Percentiles rank a stretch among this genome's conserved stretches.
These are phyloP conservation scores for Dolomedes plantarius DNA, from an alignment of 2,888 invertebrate species.

Conservation along the genomic window DNA sequence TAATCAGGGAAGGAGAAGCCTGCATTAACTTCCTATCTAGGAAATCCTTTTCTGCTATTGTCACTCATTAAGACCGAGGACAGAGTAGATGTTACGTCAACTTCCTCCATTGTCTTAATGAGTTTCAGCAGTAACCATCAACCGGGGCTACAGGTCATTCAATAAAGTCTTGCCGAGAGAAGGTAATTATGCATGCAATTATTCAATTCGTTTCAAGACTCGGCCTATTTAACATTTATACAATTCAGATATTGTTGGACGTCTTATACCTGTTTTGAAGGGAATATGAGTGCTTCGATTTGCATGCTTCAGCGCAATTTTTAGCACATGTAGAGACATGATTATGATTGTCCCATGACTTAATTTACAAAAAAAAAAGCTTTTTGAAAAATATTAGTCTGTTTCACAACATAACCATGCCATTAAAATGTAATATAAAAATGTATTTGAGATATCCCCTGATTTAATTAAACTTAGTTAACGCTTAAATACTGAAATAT, in stretches of 20 bases:
- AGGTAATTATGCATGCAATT: constrained; percentile 64
- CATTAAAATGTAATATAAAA: no score
- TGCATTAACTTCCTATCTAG: constrained; percentile 47
- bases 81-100: constrained; percentile 45
- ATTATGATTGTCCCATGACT: no score
- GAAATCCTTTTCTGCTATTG: constrained; percentile 31
- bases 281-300: no score
- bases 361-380: no score
- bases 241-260: constrained; percentile 28
- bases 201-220: constrained; percentile 48
- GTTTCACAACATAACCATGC: no score
- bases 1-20: constrained; percentile 43
- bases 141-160: constrained; percentile 56
- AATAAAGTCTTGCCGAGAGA: constrained; percentile 39
- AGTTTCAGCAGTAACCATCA: constrained; percentile 54
- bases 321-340: no score
- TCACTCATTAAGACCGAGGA: constrained; percentile 56
- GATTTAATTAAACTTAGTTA: no score
- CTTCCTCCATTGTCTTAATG: constrained; percentile 55
- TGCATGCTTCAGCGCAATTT: no score
- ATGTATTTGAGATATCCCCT: no score
- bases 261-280: no score
- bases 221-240: constrained; percentile 56
- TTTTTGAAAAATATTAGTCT: no score
- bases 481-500: no score